A percentile compares a stretch with the other conserved stretches of the same genome.
Evolutionary conservation across 1,140 invertebrate species (phyloP).

Genomic region (Trachymyrmex cornetzi): DNA sequence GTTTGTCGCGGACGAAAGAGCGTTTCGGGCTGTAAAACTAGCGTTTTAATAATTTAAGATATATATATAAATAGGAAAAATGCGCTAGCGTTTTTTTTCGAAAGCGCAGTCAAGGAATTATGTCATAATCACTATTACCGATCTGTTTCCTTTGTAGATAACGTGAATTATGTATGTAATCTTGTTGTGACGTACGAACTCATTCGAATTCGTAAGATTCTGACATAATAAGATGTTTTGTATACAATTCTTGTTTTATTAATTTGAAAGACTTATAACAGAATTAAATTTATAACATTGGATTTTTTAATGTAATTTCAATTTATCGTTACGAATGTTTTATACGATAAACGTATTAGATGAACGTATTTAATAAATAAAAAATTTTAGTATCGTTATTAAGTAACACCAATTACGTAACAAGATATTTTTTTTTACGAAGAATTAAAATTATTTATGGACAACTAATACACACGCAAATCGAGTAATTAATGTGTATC

Average conservation of each 20-base stretch:
- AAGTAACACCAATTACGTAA: not conserved
- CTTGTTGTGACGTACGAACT: slow-evolving; percentile 22
- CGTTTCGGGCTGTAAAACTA: slow-evolving; percentile 41
- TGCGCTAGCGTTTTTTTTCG: not conserved
- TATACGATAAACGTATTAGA: not conserved
- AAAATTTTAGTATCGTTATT: not conserved
- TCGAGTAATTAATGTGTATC: not conserved
- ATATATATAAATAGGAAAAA: slow-evolving; percentile 23
- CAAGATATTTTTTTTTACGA: not conserved
- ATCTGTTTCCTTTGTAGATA: slow-evolving; percentile 4
- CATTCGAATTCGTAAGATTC: slow-evolving; percentile 22
- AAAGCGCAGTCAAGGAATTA: slow-evolving; percentile 29
- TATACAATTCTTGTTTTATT: not conserved
- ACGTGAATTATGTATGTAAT: slow-evolving; percentile 3
- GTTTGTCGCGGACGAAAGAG: not conserved
- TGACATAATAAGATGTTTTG: not conserved
- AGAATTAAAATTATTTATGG: not conserved
- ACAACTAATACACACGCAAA: not conserved
- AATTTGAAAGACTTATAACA: slow-evolving; percentile 2
- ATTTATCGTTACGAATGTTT: slow-evolving; percentile 14
- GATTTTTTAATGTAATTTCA: slow-evolving; percentile 15
- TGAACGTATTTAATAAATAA: not conserved
- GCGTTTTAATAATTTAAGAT: slow-evolving; percentile 28
- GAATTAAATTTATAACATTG: not conserved
- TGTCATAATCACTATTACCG: not conserved